A percentile compares a stretch with the other conserved stretches of the same genome.
Conservation (phyloP, 2,797 vertebrate genomes). For the Gastrophryne carolinensis region DNA sequence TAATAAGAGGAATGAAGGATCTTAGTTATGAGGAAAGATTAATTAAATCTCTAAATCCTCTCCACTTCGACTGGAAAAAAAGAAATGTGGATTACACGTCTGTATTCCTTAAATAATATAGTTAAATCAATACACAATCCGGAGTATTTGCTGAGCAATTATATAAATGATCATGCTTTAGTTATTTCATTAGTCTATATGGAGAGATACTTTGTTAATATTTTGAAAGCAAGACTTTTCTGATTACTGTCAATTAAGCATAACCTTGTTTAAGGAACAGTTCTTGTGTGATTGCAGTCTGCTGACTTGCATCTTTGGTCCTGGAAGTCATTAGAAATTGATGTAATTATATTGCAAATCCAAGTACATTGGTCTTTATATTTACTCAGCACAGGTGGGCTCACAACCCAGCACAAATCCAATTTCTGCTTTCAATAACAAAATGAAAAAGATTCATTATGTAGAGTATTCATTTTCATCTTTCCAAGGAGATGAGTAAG, state of each 20-base stretch:
- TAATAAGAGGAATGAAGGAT: no score
- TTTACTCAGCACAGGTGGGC: slow-evolving; percentile 54
- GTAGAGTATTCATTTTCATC: slow-evolving; percentile 53
- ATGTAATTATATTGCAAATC: slow-evolving; percentile 37
- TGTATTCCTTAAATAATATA: neutral
- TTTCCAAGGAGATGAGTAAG: slow-evolving; percentile 59
- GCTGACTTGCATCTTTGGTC: slow-evolving; percentile 49
- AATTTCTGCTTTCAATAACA: slow-evolving; percentile 59
- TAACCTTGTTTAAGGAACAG: slow-evolving; percentile 48
- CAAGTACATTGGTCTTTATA: slow-evolving; percentile 45
- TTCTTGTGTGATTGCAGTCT: slow-evolving; percentile 41
- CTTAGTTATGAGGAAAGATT: no score
- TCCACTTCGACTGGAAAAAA: no score
- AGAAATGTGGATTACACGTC: neutral
- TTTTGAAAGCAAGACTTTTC: neutral
- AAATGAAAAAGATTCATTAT: slow-evolving; percentile 62
- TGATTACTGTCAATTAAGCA: slow-evolving; percentile 51
- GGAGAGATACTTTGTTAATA: neutral
- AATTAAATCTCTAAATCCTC: no score
- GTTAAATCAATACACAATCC: neutral
- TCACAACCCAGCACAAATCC: slow-evolving; percentile 54
- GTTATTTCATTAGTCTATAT: neutral
- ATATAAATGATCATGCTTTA: neutral
- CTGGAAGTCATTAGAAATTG: slow-evolving; percentile 46
- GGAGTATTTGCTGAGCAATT: neutral